These are phyloP conservation scores for Maconellicoccus hirsutus DNA, from an alignment of 1,140 invertebrate genomes.

Conservation along the genomic window DNA sequence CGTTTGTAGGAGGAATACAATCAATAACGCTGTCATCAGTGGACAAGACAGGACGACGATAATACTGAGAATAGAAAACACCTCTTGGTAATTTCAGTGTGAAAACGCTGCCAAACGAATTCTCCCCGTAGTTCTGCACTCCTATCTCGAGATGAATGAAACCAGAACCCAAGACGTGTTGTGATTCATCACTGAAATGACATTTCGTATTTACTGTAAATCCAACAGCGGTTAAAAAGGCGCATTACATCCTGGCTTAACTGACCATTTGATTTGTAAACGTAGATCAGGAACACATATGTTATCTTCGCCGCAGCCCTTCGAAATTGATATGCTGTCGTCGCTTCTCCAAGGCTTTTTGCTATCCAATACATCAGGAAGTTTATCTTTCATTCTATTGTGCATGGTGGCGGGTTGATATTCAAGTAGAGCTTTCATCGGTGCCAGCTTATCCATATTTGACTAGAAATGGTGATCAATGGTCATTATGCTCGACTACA, in stretches of 20 bases:
- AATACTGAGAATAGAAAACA: conserved; percentile 46
- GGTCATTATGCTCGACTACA: too few relatives aligned
- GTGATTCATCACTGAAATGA: too few relatives aligned
- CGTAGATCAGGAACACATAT: conserved; percentile 79
- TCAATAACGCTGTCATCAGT: too few relatives aligned
- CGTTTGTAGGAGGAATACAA: too few relatives aligned
- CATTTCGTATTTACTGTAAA: too few relatives aligned
- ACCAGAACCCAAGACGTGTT: too few relatives aligned
- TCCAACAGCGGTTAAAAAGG: too few relatives aligned
- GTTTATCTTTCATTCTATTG: conserved; percentile 28
- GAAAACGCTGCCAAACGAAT: conserved; percentile 80
- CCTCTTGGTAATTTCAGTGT: conserved; percentile 63
- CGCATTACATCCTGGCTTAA: too few relatives aligned
- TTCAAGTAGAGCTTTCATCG: conserved; percentile 73
- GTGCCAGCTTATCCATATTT: conserved; percentile 73
- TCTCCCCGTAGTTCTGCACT: conserved; percentile 70
- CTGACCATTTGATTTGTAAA: conserved; percentile 52
- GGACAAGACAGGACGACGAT: too few relatives aligned
- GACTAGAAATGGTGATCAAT: too few relatives aligned
- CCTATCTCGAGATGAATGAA: conserved; percentile 52
- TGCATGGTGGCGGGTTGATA: conserved; percentile 52
- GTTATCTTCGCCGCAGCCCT: conserved; percentile 87
- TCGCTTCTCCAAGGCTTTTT: conserved; percentile 50
- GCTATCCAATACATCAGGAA: conserved; percentile 52
- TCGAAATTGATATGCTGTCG: conserved; percentile 65